A percentile compares a stretch with the other conserved stretches of the same genome.
Evolutionary conservation across 2,797 vertebrate species (phyloP).

Genomic region (Lemur catta): DNA sequence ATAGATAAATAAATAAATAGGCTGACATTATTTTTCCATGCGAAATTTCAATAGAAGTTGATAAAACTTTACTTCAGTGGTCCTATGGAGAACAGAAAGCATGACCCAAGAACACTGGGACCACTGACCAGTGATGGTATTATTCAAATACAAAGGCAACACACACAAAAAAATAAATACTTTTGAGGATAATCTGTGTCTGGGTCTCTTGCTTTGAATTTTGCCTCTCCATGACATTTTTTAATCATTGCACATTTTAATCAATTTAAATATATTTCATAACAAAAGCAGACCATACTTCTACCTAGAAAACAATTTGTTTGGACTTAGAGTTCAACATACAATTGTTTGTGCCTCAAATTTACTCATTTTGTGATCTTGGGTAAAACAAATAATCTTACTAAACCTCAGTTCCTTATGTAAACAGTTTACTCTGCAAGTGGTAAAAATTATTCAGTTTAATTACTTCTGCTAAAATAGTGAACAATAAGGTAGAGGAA

Average conservation of each 20-base stretch:
- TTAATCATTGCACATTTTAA: background rate
- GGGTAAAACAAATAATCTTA: background rate
- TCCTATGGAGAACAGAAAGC: background rate
- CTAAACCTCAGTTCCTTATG: background rate
- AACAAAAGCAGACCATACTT: background rate
- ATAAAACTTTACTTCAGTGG: background rate
- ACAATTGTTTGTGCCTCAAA: background rate
- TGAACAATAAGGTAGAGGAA: background rate
- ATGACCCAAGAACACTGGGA: background rate
- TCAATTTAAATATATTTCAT: background rate
- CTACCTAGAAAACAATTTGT: background rate
- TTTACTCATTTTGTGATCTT: background rate
- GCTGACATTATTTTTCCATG: background rate
- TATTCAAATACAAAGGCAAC: background rate
- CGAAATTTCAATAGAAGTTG: background rate
- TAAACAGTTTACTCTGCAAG: background rate
- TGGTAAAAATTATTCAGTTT: background rate
- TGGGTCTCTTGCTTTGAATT: background rate
- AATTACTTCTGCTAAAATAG: slow-evolving; percentile 4
- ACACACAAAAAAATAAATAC: background rate
- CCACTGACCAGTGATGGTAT: no score
- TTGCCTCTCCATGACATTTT: background rate
- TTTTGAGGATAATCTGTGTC: background rate
- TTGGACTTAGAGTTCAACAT: background rate
- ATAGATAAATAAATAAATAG: background rate